Evolutionary conservation across 2,888 invertebrate genomes (phyloP), one percentile per base, ranked within the genome.

Genomic region (Eupithecia subfuscata): DNA sequence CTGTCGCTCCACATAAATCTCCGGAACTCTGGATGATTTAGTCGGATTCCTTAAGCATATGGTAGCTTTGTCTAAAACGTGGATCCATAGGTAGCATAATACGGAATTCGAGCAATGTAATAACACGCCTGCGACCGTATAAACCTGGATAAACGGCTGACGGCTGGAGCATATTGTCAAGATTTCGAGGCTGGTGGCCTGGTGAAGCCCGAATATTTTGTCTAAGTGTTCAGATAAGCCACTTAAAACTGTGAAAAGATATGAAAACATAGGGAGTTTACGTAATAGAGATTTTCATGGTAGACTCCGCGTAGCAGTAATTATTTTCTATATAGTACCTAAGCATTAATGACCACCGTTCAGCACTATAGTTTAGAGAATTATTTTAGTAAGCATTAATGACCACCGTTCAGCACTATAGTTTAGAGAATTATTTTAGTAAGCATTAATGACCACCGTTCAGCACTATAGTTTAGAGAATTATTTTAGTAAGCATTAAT

Each of bases 41-140:
- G 76, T 79, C 72, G 81, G 78, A 86, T 86, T 86, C 87, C 84
- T 79, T 79, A 84, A n/a, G n/a, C n/a, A 30, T 30, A 84, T 83
- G 79, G 76, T 80, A 83, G 84, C 85, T 84, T 84, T 84, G 83
- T 84, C 81, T 84, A 83, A 86, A 81, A 81, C 80, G 82, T 84
- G 83, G 70, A 70, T 65, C 37, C 25, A 64, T 73, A 75, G 70
- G 74, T 68, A 30, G 64, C 67, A 52, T 68, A 68, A 2, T 40
- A 52, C 30, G 82, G 81, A 80, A 80, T 80, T 84, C 81, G 79
- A 78, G 86, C 86, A 87, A 87, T 87, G 85, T 86, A 85, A 87
- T 86, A 87, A 83, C 81, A 83, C 78, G 79, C 69, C 73, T 80
- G 77, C 48, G 70, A 76, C 70, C 69, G 65, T 69, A 71, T 78